Evolutionary conservation across 2,888 invertebrate species (phyloP), one percentile per base, ranked within the genome.

Genomic region (Isotomurus palustris): DNA sequence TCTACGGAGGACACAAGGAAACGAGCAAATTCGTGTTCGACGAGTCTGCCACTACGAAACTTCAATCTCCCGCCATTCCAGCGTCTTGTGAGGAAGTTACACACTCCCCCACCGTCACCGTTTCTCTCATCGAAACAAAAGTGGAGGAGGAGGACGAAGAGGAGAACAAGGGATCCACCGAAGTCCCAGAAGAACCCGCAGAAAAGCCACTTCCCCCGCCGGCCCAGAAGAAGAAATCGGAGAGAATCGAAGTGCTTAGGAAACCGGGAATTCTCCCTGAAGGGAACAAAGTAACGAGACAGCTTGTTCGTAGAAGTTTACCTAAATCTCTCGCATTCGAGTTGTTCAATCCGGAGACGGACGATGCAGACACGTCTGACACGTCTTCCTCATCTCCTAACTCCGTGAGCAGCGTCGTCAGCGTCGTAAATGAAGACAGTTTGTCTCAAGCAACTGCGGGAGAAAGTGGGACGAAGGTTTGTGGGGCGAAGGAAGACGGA

Each of bases 341-440:
- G 73, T 78, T 91, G 3, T 92, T 90, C 73, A 91, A 92, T 76
- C 91, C 91, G 1, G 91, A 90, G 72, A 89, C 87, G 5, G 91
- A 92, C 73, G 91, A 92, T 72, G 81, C 90, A 75, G 91, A 91
- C 74, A 71, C 70, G 0, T 91, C 90, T 72, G 91, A 91, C 74
- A 90, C 89, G 0, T 89, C 88, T 72, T 87, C 87, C 12, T 90
- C 90, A 0, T 90, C 91, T 0, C 90, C 91, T 2, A 90, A 90
- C 73, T 90, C 90, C 2, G 84, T 87, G 2, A 89, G 89, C 70
- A 89, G 89, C 72, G 90, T 91, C 1, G 88, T 90, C 67, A 88
- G 86, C 72, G 87, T 88, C 0, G 81, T 84, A 17, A 82, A 83
- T 10, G 84, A 84, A 38, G 83, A 84, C 17, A 44, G 53, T 24